Base-by-base conservation (phyloP, 1,140 invertebrate species). In the Drosophila littoralis region DNA sequence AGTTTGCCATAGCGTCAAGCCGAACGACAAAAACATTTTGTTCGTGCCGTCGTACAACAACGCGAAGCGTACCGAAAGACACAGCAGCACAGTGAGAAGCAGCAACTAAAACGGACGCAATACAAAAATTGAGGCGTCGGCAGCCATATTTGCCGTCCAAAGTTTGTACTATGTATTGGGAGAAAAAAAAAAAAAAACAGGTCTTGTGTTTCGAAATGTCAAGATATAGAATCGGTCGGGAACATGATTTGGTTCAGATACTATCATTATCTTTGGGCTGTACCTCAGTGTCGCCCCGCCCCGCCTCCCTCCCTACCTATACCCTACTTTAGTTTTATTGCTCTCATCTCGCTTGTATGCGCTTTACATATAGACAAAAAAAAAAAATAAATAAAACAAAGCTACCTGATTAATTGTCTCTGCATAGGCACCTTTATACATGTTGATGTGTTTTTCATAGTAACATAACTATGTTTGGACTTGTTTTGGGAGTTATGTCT, bases 41-140 rank as follows among this genome's bases (percentile, higher is more conserved):
- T 70, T 77, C 60, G 63, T 35, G 33, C 73, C 63, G 64, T 75
- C 69, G 77, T 52, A 63, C 58, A 22, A 66, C 43, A 52, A 66
- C 57, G 75, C 57, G 75, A 81, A 46, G 36, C 79, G 43, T 64
- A 81, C 80, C 80, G 80, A 83, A 79, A 85, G 81, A 84, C 81
- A 77, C 85, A 84, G 74, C 81, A 83, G 68, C 81, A 79, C 33
- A 79, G 42, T 59, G 63, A 68, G 72, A 73, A 86, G 71, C 75
- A 88, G 75, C 67, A 86, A 63, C 82, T 66, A 75, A 81, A 76
- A 48, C 75, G 69, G 55, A 81, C 46, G 69, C 59, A 76, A 68
- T 54, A 43, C 28, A 63, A 57, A 70, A 67, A 55, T 64, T 57
- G 48, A 76, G 61, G 75, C 66, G 46, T 65, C 48, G 65, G 48